Base-by-base conservation (phyloP, 1,140 invertebrate genomes). In the Pseudomyrmex pallidus region DNA sequence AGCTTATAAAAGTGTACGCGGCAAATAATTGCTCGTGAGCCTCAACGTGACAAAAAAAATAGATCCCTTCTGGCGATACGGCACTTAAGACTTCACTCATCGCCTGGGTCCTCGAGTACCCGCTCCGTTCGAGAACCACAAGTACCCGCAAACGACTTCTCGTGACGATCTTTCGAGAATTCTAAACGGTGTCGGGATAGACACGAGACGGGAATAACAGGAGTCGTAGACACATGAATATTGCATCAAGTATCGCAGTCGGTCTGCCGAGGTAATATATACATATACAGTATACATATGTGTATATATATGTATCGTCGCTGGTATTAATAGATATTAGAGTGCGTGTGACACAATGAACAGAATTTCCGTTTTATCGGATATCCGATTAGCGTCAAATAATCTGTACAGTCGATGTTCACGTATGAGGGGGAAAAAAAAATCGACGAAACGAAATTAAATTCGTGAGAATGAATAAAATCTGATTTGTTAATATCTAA, bases 71-170 rank as follows among this genome's bases (percentile, higher is more conserved):
- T 73, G 76, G 76, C 86, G 64, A 87, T 85, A 68, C 73, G 63
- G 72, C 72, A 85, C 77, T 88, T 84, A 73, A 85, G 66, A 44
- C 78, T 59, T 52, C 74, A 74, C 85, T 87, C 86, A 61, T 84
- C 77, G 82, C 44, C 64, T 5, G 35, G 62, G 17, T 70, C 17
- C 74, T 88, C 76, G 76, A 82, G 70, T 50, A 17, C 44, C 59
- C 63, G 82, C 13, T 35, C 5, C 70, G 73, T 68, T 88, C 72
- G 59, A 73, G 44, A 54, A 82, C 63, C 52, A 82, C 70, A 74
- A 54, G 70, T 61, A 87, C 85, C 85, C 82, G 74, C 64, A 76
- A 67, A 12, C 50, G 83, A 25, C 76, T 74, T 25, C 68, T 48
- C 67, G 66, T 56, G 54, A 61, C 64, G 68, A 9, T 57, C 56